These are phyloP conservation scores for Triplophysa rosa DNA, from an alignment of 2,113 vertebrate species.

Conservation along the genomic window DNA sequence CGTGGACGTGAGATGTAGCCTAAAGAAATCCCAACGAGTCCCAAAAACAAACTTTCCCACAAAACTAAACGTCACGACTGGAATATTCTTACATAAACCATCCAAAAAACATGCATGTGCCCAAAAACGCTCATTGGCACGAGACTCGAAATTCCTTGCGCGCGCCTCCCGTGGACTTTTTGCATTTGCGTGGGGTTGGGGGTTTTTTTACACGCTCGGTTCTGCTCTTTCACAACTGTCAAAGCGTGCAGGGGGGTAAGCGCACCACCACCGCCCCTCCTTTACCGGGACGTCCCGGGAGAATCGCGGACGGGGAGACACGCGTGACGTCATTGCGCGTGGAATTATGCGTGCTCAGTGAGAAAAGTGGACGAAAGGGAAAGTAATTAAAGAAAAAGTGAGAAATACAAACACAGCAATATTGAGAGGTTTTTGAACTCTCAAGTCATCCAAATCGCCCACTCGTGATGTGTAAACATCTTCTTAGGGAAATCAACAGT, in stretches of 20 bases:
- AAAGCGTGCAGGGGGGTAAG: slow-evolving; percentile 51
- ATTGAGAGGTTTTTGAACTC: no score
- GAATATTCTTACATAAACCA: neutral
- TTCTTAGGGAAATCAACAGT: no score
- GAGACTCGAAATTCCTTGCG: neutral
- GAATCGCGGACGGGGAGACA: slow-evolving; percentile 38
- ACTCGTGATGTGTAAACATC: no score
- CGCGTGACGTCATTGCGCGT: slow-evolving; percentile 28
- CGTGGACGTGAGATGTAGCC: neutral
- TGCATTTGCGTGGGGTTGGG: neutral
- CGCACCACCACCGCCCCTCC: slow-evolving; percentile 37
- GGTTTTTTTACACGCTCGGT: slow-evolving; percentile 16
- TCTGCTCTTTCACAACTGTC: slow-evolving; percentile 47
- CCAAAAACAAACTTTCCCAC: slow-evolving; percentile 22
- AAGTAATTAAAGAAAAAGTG: neutral
- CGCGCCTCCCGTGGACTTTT: neutral
- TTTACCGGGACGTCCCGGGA: slow-evolving; percentile 44
- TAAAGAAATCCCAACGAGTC: neutral
- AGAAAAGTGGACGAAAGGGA: neutral
- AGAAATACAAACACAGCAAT: no score
- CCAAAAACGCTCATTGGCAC: neutral
- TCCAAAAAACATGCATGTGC: neutral
- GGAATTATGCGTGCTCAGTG: neutral
- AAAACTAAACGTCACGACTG: neutral
- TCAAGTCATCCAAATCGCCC: no score